Evolutionary conservation across 2,888 invertebrate genomes (phyloP), one percentile per base, ranked within the genome.

Genomic region (Beris chalybata): DNA sequence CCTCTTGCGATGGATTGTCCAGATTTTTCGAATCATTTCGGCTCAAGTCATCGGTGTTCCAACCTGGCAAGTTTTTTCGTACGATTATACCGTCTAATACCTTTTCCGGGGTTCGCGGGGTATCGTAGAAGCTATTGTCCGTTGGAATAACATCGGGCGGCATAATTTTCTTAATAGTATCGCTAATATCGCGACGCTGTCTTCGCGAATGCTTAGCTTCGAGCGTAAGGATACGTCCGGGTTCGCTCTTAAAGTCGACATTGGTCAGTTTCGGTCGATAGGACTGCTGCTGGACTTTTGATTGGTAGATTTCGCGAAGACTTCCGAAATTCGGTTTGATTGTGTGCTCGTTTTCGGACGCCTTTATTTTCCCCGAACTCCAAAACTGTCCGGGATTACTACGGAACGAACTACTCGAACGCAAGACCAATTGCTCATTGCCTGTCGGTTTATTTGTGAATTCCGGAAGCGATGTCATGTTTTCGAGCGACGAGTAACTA

Each of bases 251-350:
- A 68, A 71, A 74, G 70, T 71, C 73, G 53, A 74, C 71, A 48
- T 69, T 72, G 3, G 67, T 70, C 6, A 73, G 64, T 63, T 81
- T 83, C 65, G 83, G 76, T 32, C 82, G 78, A 73, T 73, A 73
- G 59, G 83, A 81, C 57, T 79, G 80, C 32, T 81, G 77, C 11
- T 48, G 38, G 69, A 84, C 82, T 53, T 85, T 84, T 12, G 87
- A 87, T 72, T 91, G 90, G 73, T 88, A 89, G 70, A 91, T 90
- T 75, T 90, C 89, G 61, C 91, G 83, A 2, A 92, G 80, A 75
- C 89, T 91, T 47, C 87, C 86, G 80, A 89, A 85, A 73, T 85
- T 78, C 65, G 68, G 71, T 43, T 22, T 69, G 64, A 12, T 30
- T 31, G 7, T 63, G 67, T 47, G 64, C 69, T 7, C 54, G 45